Conservation (phyloP, 2,888 invertebrate genomes). For the Coenonympha glycerion region DNA sequence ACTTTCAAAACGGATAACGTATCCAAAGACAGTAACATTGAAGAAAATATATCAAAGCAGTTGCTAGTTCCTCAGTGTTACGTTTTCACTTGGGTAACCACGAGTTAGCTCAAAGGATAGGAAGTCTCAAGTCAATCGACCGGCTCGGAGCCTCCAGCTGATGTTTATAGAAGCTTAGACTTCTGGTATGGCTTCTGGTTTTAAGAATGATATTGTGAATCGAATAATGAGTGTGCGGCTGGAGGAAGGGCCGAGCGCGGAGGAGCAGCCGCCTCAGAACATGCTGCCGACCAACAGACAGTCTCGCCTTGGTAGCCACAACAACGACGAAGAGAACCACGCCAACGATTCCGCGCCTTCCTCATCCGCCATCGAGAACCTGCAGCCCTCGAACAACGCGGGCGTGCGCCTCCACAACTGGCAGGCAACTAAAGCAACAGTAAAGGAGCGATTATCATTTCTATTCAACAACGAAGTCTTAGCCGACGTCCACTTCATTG, state of each 20-base stretch:
- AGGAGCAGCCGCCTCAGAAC: constrained; percentile 67
- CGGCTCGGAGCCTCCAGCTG: no score
- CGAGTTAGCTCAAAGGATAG: not conserved
- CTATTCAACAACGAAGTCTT: constrained; percentile 70
- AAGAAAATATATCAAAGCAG: not conserved
- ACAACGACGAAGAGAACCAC: constrained; percentile 55
- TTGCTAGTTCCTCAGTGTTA: not conserved
- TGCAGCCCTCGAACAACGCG: constrained; percentile 60
- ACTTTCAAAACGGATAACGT: not conserved
- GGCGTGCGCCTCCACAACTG: constrained; percentile 77
- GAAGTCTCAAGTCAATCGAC: constrained; percentile 13
- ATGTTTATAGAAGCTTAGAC: no score
- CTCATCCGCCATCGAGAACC: constrained; percentile 52
- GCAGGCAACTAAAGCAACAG: constrained; percentile 84
- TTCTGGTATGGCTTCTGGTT: constrained; percentile 65
- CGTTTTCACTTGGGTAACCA: not conserved
- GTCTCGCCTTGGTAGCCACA: constrained; percentile 44
- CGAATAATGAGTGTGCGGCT: constrained; percentile 56
- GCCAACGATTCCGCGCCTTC: constrained; percentile 49
- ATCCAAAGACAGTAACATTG: not conserved
- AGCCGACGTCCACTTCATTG: constrained; percentile 85
- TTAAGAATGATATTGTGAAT: constrained; percentile 63
- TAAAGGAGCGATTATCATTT: constrained; percentile 84
- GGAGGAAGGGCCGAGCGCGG: constrained; percentile 52
- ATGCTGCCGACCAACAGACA: constrained; percentile 72